These are phyloP conservation scores for Istiophorus platypterus DNA, from an alignment of 2,113 vertebrate genomes.

Conservation along the genomic window DNA sequence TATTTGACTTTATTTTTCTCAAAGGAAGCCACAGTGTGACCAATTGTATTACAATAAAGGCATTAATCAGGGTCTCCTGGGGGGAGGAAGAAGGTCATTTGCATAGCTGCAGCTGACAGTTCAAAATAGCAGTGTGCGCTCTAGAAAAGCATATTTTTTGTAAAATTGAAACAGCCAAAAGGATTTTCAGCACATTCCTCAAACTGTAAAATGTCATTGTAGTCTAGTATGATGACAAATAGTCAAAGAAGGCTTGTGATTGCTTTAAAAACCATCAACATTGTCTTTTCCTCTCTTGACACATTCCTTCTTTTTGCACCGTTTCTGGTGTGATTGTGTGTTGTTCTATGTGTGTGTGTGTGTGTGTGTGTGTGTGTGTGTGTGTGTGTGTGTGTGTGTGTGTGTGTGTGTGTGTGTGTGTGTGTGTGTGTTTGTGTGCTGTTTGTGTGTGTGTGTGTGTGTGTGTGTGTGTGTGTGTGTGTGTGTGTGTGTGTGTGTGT, in stretches of 20 bases:
- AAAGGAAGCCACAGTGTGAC: slow-evolving; percentile 74
- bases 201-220: slow-evolving; percentile 35
- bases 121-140: slow-evolving; percentile 32
- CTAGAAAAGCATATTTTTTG: slow-evolving; percentile 44
- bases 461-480: slow-evolving; percentile 34
- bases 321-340: slow-evolving; percentile 24
- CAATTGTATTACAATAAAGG: slow-evolving; percentile 82
- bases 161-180: slow-evolving; percentile 51
- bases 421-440: not conserved
- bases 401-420: slow-evolving; percentile 22
- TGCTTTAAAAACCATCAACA: slow-evolving; percentile 55
- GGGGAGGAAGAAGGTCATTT: slow-evolving; percentile 75
- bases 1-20: slow-evolving; percentile 85
- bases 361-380: slow-evolving; percentile 15
- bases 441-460: not conserved
- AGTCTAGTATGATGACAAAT: slow-evolving; percentile 31
- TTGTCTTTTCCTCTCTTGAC: slow-evolving; percentile 35
- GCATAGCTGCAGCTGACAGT: slow-evolving; percentile 65
- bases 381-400: not conserved
- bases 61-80: slow-evolving; percentile 80
- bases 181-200: slow-evolving; percentile 35
- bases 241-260: slow-evolving; percentile 46
- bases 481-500: no score
- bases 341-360: slow-evolving; percentile 3
- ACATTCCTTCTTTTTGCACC: slow-evolving; percentile 48